phyloP scores from a whole-genome alignment of 2,797 vertebrate species.

The Phrynocephalus forsythii region DNA sequence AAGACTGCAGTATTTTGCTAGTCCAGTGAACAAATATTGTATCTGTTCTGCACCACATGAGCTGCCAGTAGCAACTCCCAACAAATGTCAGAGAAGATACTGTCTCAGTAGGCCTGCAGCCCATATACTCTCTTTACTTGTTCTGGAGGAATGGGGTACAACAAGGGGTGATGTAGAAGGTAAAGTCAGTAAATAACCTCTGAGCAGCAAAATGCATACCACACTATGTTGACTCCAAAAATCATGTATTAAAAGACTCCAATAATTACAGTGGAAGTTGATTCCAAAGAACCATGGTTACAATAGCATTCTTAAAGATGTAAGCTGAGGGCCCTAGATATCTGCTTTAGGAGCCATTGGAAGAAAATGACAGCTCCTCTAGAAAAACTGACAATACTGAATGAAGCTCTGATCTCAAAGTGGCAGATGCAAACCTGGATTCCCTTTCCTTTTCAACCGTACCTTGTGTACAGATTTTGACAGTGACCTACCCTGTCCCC shows the following conservation, averaged over 20 bases:
- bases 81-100: slow-evolving; percentile 14
- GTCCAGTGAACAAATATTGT: neutral
- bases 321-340: neutral
- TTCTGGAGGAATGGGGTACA: neutral
- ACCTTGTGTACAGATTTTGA: neutral
- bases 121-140: neutral
- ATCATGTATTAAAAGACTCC: neutral
- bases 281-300: neutral
- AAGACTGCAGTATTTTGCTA: neutral
- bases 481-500: neutral
- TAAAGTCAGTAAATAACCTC: neutral
- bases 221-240: neutral
- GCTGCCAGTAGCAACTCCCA: slow-evolving; percentile 34
- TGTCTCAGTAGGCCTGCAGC: neutral
- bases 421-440: neutral
- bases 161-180: neutral
- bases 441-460: neutral
- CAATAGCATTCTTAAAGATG: neutral
- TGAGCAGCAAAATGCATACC: neutral
- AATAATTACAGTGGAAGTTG: neutral
- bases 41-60: slow-evolving; percentile 1
- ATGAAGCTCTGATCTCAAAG: neutral
- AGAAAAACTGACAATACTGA: neutral
- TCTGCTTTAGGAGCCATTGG: neutral
- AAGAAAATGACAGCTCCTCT: neutral